Percentiles rank a stretch among this genome's conserved stretches.
Conservation (phyloP, 2,113 vertebrate genomes). For the Theropithecus gelada region DNA sequence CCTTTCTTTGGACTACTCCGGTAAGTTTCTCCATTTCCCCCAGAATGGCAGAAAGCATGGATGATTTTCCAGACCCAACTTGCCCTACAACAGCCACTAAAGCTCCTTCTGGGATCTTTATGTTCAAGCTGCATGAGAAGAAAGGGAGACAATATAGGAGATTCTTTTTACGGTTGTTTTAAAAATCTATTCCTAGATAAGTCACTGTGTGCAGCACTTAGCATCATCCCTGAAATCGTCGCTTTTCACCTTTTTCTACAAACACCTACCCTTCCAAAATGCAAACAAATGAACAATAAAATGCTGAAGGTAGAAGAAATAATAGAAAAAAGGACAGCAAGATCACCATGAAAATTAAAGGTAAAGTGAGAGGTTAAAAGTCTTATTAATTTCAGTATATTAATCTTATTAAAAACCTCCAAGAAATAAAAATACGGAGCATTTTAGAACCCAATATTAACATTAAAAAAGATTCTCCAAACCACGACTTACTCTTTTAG, state of each 20-base stretch:
- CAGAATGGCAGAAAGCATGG: conserved; percentile 86
- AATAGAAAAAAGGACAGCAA: background rate
- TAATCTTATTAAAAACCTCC: background rate
- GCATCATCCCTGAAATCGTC: background rate
- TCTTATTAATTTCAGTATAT: background rate
- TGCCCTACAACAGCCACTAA: conserved; percentile 85
- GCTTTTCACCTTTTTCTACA: background rate
- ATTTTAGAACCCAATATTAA: background rate
- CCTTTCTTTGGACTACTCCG: conserved; percentile 81
- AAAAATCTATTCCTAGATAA: background rate
- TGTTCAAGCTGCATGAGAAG: conserved; percentile 77
- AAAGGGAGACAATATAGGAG: background rate
- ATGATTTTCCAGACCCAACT: conserved; percentile 87
- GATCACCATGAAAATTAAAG: background rate
- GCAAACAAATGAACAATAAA: background rate
- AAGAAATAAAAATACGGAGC: background rate
- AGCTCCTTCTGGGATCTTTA: conserved; percentile 80
- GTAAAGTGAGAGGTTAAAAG: background rate
- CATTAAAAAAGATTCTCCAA: background rate
- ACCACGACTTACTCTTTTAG: conserved; percentile 78
- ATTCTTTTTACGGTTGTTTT: background rate
- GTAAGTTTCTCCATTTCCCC: conserved; percentile 86
- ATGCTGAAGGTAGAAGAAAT: background rate
- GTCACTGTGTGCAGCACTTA: background rate
- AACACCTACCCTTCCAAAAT: background rate